Percentiles rank a stretch among this genome's conserved stretches.
These are phyloP conservation scores for Ariopsis seemanni DNA, from an alignment of 2,113 vertebrate genomes.

Conservation along the genomic window DNA sequence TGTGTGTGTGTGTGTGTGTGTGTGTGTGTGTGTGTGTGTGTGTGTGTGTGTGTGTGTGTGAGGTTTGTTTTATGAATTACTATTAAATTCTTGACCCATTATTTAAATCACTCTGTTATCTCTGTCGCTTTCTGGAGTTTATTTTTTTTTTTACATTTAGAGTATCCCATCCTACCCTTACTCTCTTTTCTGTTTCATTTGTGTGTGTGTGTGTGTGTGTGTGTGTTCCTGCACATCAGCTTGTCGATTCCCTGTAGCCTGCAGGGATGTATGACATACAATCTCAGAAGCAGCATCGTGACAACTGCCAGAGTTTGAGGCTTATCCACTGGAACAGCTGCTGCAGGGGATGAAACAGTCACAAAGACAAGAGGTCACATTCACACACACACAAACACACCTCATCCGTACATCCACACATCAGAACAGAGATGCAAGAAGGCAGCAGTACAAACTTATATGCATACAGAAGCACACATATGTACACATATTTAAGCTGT, in stretches of 20 bases:
- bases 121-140: background rate
- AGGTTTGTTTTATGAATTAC: background rate
- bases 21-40: too few relatives aligned
- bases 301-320: slow-evolving; percentile 45
- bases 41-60: slow-evolving; percentile 11
- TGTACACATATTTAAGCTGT: background rate
- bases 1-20: too few relatives aligned
- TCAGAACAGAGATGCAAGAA: background rate
- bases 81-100: background rate
- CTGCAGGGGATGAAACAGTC: slow-evolving; percentile 22
- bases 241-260: slow-evolving; percentile 25
- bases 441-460: background rate
- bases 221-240: slow-evolving; percentile 2
- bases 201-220: slow-evolving; percentile 15
- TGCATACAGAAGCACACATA: background rate
- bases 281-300: slow-evolving; percentile 17
- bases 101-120: background rate
- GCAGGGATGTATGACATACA: slow-evolving; percentile 22
- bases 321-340: slow-evolving; percentile 50
- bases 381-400: slow-evolving; percentile 17
- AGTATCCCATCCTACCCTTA: background rate
- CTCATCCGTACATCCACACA: background rate
- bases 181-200: background rate
- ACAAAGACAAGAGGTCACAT: slow-evolving; percentile 34
- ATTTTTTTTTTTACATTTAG: background rate